Conservation (phyloP, 1,140 invertebrate species). For the Coenobita brevimanus region DNA sequence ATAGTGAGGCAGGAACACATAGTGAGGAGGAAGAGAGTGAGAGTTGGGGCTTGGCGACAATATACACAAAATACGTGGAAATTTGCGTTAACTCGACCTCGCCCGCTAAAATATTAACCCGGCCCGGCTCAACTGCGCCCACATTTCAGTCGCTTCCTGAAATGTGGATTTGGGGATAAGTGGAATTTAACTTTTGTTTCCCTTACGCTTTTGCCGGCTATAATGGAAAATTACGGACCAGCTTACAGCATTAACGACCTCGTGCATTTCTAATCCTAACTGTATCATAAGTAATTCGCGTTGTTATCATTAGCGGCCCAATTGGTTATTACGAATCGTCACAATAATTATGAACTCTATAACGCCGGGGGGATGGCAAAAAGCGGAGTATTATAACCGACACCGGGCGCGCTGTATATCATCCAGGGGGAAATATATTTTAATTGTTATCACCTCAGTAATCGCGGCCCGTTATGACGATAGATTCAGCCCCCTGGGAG, state of each 20-base stretch:
- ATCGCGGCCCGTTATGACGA: no score
- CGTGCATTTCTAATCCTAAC: no score
- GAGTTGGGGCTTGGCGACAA: neutral
- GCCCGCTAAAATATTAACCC: constrained; percentile 14
- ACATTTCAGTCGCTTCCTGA: constrained; percentile 26
- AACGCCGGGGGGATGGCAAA: neutral
- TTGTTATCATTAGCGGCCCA: neutral
- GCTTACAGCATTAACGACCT: no score
- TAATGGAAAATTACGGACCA: neutral
- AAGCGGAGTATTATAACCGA: neutral
- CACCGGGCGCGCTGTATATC: neutral
- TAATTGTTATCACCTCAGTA: no score
- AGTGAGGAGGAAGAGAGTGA: neutral
- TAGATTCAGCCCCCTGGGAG: no score
- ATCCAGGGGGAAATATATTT: no score
- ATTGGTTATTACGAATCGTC: neutral
- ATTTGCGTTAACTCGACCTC: constrained; percentile 6
- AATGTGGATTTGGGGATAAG: constrained; percentile 42
- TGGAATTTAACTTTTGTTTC: constrained; percentile 24
- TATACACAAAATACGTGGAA: constrained; percentile 28
- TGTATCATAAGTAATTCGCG: no score
- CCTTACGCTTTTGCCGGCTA: neutral
- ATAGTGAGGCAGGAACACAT: neutral
- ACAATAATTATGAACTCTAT: neutral
- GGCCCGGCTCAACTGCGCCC: constrained; percentile 15